Evolutionary conservation across 2,113 vertebrate genomes (phyloP), one percentile per base, ranked within the genome.

Genomic region (Euleptes europaea): DNA sequence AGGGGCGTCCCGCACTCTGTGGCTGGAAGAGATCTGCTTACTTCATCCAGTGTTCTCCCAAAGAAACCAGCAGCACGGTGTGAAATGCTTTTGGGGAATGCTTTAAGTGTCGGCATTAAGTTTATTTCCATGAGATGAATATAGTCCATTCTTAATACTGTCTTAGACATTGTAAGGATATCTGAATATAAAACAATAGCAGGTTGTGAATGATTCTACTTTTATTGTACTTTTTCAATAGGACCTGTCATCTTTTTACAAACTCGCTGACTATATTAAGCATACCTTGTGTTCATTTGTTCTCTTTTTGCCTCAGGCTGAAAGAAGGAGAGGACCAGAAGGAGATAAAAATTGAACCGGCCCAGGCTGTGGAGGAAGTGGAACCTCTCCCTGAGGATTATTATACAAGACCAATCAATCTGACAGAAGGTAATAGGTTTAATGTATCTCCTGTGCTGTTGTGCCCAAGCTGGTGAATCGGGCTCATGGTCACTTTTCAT

Each of bases 291-390:
- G 19, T 38, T 60, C 47, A 5, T 7, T 81, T n/a, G 21, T 0
- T 14, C 85, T 89, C 77, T 79, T 47, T 67, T 85, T 88, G 2
- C 82, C 91, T 90, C 80, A 99, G 99, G 49, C 96, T 99, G 66
- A 99, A 99, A 93, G 98, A 99, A 93, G 98, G 98, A 65, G 99
- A 99, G 87, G 99, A 99, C 91, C 98, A 99, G 88, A 99, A 98
- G 86, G 99, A 99, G 94, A 97, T 99, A 89, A 98, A 95, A 95
- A 98, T 99, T 2, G 98, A 99, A 82, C 97, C 97, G 13, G 97
- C 98, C 79, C 98, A 98, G 92, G 97, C 98, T 14, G 92, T 98
- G 31, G 98, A 99, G 90, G 99, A 99, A 95, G 97, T 99, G 82
- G 99, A 99, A 63, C 98, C 98, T 11, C 96, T 99, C 12, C 98